phyloP scores from a whole-genome alignment of 2,113 vertebrate species.

The Serranochromis macrocephalus region DNA sequence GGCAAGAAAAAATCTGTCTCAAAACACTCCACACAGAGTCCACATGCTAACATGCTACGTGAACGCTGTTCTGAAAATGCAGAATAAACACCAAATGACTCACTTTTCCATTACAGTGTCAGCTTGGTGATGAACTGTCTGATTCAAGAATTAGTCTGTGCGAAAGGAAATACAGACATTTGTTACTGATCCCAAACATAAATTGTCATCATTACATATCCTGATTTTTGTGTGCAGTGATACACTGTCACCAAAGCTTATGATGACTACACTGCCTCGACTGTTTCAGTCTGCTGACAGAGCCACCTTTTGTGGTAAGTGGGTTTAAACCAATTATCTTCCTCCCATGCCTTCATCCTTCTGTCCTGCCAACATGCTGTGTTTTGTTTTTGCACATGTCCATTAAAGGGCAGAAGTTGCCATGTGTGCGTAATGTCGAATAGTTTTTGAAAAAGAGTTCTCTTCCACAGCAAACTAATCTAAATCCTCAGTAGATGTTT shows the following conservation, averaged over 20 bases:
- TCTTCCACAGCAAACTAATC: background rate
- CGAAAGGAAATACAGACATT: background rate
- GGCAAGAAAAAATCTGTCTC: background rate
- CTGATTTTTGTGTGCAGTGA: background rate
- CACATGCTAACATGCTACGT: background rate
- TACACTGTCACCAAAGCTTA: background rate
- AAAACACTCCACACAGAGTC: background rate
- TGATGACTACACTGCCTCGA: background rate
- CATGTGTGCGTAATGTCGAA: fast-evolving
- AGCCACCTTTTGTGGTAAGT: background rate
- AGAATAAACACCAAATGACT: background rate
- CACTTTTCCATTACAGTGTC: background rate
- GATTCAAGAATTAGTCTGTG: background rate
- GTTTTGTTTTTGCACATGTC: background rate
- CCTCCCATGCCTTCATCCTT: background rate
- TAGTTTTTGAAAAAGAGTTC: background rate
- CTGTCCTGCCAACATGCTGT: background rate
- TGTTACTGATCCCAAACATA: background rate
- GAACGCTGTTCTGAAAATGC: background rate
- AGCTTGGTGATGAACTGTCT: background rate
- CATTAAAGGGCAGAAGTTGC: background rate
- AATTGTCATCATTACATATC: background rate
- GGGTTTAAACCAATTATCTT: background rate
- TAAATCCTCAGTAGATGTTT: background rate
- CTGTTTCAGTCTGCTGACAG: background rate